phyloP scores from a whole-genome alignment of 2,888 invertebrate genomes.

The Lepidocyrtoides sp. region DNA sequence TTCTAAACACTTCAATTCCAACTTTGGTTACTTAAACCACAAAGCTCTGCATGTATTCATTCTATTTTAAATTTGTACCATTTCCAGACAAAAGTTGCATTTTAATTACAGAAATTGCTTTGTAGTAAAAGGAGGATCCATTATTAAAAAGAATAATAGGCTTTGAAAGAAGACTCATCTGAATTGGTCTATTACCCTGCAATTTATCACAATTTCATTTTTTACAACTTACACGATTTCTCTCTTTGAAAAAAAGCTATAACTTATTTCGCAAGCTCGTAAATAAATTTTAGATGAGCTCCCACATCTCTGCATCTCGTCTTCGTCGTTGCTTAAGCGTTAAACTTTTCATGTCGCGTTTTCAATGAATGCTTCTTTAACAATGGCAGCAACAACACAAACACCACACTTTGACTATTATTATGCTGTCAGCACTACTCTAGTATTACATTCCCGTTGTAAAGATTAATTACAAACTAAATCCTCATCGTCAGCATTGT shows the following conservation, averaged over 20 bases:
- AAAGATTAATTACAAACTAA: conserved; percentile 35
- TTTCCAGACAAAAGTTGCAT: neutral
- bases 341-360: neutral
- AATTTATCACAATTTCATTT: neutral
- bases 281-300: conserved; percentile 40
- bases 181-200: neutral
- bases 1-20: neutral
- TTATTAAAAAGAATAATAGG: conserved; percentile 17
- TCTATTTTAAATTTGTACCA: neutral
- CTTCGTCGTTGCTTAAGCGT: neutral
- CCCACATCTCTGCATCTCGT: neutral
- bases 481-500: neutral
- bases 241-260: neutral
- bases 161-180: neutral
- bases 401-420: neutral
- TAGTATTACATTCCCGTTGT: neutral
- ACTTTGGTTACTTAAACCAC: no score
- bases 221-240: neutral
- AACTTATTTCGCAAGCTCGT: neutral
- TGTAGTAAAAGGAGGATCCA: conserved; percentile 15
- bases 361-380: neutral
- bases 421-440: neutral
- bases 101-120: conserved; percentile 30
- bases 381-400: neutral
- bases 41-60: no score